Percentiles rank a stretch among this genome's conserved stretches.
Evolutionary conservation across 2,888 invertebrate genomes (phyloP).

Genomic region (Cynaeus angustus): DNA sequence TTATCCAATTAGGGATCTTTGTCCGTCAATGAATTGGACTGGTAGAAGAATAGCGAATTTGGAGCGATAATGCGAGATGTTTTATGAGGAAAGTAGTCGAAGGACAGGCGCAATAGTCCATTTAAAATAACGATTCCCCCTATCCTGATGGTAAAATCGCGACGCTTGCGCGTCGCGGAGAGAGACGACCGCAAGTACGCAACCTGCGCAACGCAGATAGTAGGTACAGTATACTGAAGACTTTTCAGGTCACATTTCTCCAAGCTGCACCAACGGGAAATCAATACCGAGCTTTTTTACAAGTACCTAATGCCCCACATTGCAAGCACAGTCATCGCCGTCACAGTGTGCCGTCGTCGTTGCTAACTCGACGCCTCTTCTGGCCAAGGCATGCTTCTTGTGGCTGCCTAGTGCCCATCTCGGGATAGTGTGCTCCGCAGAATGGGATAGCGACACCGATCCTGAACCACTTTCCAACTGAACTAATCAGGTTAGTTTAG

Average conservation of each 20-base stretch:
- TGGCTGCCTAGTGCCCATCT: conserved; percentile 51
- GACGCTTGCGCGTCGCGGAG: conserved; percentile 57
- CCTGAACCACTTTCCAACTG: conserved; percentile 46
- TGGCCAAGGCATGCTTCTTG: conserved; percentile 48
- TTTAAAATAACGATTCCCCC: conserved; percentile 54
- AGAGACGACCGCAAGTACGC: conserved; percentile 52
- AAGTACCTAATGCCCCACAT: conserved; percentile 68
- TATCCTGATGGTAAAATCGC: conserved; percentile 47
- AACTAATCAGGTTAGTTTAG: conserved; percentile 53
- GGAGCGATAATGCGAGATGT: conserved; percentile 31
- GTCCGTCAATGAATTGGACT: conserved; percentile 7
- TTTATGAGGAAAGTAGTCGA: conserved; percentile 38
- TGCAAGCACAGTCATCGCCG: conserved; percentile 58
- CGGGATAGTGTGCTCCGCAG: conserved; percentile 49
- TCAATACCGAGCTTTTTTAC: conserved; percentile 67
- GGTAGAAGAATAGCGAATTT: conserved; percentile 24
- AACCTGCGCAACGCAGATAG: conserved; percentile 57
- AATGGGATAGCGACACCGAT: conserved; percentile 58
- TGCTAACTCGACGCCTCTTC: conserved; percentile 49
- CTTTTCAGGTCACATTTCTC: conserved; percentile 59
- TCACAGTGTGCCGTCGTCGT: conserved; percentile 43
- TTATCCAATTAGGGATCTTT: conserved; percentile 22
- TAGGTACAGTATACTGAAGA: conserved; percentile 56
- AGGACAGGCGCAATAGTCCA: conserved; percentile 49
- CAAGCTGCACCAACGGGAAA: conserved; percentile 59